Evolutionary conservation across 2,888 invertebrate genomes (phyloP).

Genomic region (Myopa testacea): DNA sequence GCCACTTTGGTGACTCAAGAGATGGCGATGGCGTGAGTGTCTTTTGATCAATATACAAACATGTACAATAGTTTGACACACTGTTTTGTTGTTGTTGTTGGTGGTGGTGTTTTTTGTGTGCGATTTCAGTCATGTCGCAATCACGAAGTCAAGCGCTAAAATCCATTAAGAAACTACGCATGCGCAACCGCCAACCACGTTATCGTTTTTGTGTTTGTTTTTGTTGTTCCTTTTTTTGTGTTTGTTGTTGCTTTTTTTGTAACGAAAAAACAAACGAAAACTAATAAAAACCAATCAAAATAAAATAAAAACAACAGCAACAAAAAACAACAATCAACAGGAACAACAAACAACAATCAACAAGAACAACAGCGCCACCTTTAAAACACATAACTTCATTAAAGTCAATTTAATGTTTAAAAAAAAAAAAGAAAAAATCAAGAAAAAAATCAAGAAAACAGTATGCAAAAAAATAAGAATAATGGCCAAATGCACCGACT

Average conservation of each 20-base stretch:
- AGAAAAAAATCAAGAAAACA: too few species aligned
- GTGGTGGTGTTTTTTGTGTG: neutral
- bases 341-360: too few species aligned
- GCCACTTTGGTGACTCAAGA: neutral
- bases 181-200: neutral
- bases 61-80: too few species aligned
- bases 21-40: neutral
- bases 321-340: too few species aligned
- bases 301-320: too few species aligned
- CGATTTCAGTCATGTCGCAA: neutral
- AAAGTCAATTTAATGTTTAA: neutral
- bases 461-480: neutral
- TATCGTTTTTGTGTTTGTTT: neutral
- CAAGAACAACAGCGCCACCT: neutral
- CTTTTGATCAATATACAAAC: neutral
- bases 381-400: slow-evolving; percentile 2
- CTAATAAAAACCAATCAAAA: too few species aligned
- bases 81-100: too few species aligned
- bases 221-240: too few species aligned
- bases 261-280: too few species aligned
- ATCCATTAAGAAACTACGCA: neutral
- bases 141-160: neutral
- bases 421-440: neutral
- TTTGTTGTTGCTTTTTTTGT: too few species aligned
- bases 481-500: neutral